Evolutionary conservation across 1,140 invertebrate species (phyloP).

Genomic region (Heliothis virescens): DNA sequence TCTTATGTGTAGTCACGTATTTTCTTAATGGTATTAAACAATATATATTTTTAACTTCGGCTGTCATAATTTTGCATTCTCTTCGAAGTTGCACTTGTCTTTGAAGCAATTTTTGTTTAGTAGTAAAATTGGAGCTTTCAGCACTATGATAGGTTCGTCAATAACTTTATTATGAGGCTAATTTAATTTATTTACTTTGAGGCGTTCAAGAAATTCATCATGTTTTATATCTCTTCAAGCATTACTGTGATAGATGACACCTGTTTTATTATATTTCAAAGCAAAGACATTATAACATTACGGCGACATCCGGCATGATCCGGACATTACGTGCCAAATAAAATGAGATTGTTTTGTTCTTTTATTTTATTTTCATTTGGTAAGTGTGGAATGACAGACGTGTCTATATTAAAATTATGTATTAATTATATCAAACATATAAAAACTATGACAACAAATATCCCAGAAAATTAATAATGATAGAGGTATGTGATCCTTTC

Average conservation of each 20-base stretch:
- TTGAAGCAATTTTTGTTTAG: background rate
- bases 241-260: constrained; percentile 2
- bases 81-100: background rate
- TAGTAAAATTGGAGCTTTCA: background rate
- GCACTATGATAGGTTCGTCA: background rate
- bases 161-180: background rate
- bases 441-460: too few species aligned
- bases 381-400: too few species aligned
- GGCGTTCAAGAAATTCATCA: constrained; percentile 1
- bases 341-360: constrained; percentile 24
- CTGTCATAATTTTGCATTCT: constrained; percentile 3
- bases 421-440: too few species aligned
- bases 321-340: constrained; percentile 18
- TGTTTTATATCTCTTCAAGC: background rate
- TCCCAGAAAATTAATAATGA: too few species aligned
- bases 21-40: background rate
- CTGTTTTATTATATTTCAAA: constrained; percentile 45
- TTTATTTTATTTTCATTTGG: background rate
- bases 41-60: background rate
- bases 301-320: constrained; percentile 17
- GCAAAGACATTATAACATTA: constrained; percentile 20
- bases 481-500: too few species aligned
- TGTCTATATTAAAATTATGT: too few species aligned
- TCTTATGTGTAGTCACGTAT: constrained; percentile 24
- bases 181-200: background rate